Evolutionary conservation across 2,113 vertebrate genomes (phyloP).

Genomic region (Pteronura brasiliensis): DNA sequence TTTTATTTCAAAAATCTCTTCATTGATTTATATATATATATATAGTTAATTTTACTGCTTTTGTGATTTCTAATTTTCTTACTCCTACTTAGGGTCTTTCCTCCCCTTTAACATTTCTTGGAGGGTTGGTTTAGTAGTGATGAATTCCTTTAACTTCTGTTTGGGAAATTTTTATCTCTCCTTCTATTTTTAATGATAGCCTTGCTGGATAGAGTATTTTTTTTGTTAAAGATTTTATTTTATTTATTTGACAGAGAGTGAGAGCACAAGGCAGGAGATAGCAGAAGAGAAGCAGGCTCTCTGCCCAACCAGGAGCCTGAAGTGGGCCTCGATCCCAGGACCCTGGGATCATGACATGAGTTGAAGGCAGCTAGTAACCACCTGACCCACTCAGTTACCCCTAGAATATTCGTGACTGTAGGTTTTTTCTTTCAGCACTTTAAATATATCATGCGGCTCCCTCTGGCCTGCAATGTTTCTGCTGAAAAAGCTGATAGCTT

Average conservation of each 20-base stretch:
- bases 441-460: not conserved
- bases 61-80: not conserved
- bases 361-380: too few species aligned
- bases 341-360: too few species aligned
- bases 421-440: not conserved
- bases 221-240: too few species aligned
- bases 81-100: not conserved
- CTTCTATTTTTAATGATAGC: too few species aligned
- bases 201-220: not conserved
- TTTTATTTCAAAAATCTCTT: not conserved
- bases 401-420: not conserved
- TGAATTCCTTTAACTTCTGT: not conserved
- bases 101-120: not conserved
- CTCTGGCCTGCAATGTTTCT: not conserved
- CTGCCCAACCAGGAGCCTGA: too few species aligned
- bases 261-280: too few species aligned
- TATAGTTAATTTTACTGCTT: not conserved
- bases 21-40: not conserved
- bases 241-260: too few species aligned
- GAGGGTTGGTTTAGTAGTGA: not conserved
- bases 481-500: not conserved
- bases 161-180: too few species aligned
- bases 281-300: too few species aligned
- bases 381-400: too few species aligned
- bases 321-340: too few species aligned